A percentile compares a stretch with the other conserved stretches of the same genome.
These are phyloP conservation scores for Proteles cristata DNA, from an alignment of 2,113 vertebrate genomes.

Conservation along the genomic window DNA sequence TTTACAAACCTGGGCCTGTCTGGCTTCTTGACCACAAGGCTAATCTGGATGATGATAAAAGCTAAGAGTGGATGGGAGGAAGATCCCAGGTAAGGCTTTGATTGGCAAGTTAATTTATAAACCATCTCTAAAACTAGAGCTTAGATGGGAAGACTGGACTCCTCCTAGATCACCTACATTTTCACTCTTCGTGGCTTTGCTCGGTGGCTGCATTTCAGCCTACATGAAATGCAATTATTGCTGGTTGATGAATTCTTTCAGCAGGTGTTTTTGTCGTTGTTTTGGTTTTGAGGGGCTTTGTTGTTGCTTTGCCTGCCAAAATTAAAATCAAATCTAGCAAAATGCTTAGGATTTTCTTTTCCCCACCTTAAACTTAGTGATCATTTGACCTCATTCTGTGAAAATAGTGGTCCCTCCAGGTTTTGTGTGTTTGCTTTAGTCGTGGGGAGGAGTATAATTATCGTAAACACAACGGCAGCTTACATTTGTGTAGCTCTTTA, in stretches of 20 bases:
- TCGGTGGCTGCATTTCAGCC: neutral
- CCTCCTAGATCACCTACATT: neutral
- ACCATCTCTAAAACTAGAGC: conserved; percentile 10
- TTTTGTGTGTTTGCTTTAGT: neutral
- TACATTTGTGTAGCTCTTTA: neutral
- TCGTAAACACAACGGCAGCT: neutral
- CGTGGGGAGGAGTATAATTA: neutral
- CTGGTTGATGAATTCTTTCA: neutral
- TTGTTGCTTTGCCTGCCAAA: neutral
- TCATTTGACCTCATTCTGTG: neutral
- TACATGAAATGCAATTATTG: neutral
- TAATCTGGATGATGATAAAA: neutral
- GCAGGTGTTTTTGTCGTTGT: neutral
- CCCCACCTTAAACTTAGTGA: neutral
- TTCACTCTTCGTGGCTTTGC: neutral
- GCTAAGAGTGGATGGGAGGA: neutral
- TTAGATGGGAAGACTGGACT: neutral
- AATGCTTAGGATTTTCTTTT: neutral
- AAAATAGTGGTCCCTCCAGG: conserved; percentile 8
- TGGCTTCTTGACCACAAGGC: neutral
- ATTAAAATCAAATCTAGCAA: conserved; percentile 22
- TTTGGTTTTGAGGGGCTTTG: no score
- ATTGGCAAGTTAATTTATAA: neutral
- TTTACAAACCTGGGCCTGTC: neutral
- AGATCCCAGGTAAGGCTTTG: neutral